These are phyloP conservation scores for Nemotelus nigrinus DNA, from an alignment of 2,888 invertebrate genomes.

Conservation along the genomic window DNA sequence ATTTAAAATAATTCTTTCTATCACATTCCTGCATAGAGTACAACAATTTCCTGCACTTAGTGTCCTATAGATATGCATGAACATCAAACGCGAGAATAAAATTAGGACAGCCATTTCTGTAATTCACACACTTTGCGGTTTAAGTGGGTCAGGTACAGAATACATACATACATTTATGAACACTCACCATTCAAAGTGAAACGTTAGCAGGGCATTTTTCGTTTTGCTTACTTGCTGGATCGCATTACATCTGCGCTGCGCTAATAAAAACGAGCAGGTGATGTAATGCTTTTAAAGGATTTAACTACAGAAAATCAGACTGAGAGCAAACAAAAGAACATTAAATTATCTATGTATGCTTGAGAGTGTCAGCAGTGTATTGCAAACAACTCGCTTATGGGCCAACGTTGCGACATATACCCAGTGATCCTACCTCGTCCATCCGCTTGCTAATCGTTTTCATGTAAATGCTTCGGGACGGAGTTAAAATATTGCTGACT, in stretches of 20 bases:
- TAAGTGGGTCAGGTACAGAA: conserved; percentile 20
- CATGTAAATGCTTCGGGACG: conserved; percentile 34
- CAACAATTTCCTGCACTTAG: no score
- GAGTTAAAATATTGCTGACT: conserved; percentile 41
- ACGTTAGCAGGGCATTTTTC: not conserved
- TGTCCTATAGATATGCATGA: no score
- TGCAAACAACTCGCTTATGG: no score
- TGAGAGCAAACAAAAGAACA: conserved; percentile 23
- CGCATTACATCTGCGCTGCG: not conserved
- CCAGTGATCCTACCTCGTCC: not conserved
- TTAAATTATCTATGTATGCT: not conserved
- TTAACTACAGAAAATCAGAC: not conserved
- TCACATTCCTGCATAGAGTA: no score
- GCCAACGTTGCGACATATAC: not conserved
- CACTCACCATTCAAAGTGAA: not conserved
- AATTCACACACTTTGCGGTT: conserved; percentile 11
- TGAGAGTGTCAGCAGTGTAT: no score
- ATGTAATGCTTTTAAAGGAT: not conserved
- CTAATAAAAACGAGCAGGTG: not conserved
- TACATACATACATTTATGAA: not conserved
- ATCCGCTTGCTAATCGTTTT: conserved; percentile 32
- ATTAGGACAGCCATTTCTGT: conserved; percentile 21
- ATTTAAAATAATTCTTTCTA: no score
- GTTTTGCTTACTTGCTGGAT: not conserved
- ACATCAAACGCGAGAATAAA: not conserved